Percentiles rank a stretch among this genome's conserved stretches.
These are phyloP conservation scores for Horisme vitalbata DNA, from an alignment of 2,888 invertebrate species.

Conservation along the genomic window DNA sequence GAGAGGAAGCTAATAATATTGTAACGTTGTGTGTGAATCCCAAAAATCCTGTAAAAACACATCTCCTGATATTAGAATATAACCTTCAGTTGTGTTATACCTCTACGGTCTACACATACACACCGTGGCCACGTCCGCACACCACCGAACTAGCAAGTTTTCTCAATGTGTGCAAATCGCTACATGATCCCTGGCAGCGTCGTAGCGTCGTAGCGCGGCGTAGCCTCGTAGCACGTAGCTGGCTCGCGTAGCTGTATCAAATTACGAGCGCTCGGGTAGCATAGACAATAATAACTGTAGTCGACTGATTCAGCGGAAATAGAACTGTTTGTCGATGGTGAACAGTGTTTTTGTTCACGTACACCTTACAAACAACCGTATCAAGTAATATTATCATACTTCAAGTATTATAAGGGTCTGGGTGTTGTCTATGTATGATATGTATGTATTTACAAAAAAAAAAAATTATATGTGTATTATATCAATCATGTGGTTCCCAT, in stretches of 20 bases:
- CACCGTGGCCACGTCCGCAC: neutral
- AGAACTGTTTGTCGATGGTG: slow-evolving; percentile 5
- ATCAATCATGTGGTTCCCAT: too few species aligned
- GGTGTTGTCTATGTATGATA: too few species aligned
- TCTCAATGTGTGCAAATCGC: neutral
- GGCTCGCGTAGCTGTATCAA: slow-evolving; percentile 8
- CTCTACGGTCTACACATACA: too few species aligned
- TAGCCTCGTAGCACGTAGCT: slow-evolving; percentile 10
- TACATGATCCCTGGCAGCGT: neutral
- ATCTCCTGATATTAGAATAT: neutral
- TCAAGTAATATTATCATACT: too few species aligned
- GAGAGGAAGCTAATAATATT: too few species aligned
- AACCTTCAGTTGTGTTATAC: neutral
- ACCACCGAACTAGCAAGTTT: neutral
- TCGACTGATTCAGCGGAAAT: slow-evolving; percentile 5
- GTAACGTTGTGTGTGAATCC: neutral
- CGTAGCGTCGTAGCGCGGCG: slow-evolving; percentile 15
- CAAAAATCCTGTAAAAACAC: neutral
- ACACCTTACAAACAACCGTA: too few species aligned
- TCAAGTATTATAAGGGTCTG: too few species aligned
- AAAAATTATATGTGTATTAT: too few species aligned
- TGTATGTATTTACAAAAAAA: too few species aligned
- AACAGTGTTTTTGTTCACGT: neutral
- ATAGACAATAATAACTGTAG: slow-evolving; percentile 3
- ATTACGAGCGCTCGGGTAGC: slow-evolving; percentile 5